These are phyloP conservation scores for Apis florea DNA, from an alignment of 1,140 invertebrate genomes.

Conservation along the genomic window DNA sequence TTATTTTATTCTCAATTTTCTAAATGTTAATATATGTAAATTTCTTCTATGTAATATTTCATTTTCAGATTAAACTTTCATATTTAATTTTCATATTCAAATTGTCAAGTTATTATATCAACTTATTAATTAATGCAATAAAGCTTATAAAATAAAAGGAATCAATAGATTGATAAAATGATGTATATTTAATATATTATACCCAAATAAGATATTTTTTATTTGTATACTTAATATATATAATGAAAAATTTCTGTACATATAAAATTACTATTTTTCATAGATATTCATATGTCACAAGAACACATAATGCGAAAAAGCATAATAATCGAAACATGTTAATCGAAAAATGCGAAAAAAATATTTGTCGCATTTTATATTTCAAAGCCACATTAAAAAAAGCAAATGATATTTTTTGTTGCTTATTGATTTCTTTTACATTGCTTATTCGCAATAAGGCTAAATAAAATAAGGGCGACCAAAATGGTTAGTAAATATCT, in stretches of 20 bases:
- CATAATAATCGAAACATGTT: neutral
- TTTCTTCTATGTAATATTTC: neutral
- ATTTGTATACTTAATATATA: neutral
- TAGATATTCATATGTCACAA: neutral
- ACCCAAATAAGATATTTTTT: neutral
- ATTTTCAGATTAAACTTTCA: neutral
- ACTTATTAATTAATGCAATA: neutral
- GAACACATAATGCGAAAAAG: neutral
- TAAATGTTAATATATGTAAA: neutral
- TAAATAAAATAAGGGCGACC: slow-evolving; percentile 48
- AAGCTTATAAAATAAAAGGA: neutral
- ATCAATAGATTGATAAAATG: neutral
- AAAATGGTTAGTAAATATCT: slow-evolving; percentile 76
- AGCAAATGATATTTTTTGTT: slow-evolving; percentile 7
- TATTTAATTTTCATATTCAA: neutral
- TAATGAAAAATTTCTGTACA: neutral
- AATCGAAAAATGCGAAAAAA: slow-evolving; percentile 27
- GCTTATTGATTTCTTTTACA: neutral
- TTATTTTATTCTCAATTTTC: slow-evolving; percentile 1
- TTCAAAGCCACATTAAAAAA: slow-evolving; percentile 16
- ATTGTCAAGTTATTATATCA: neutral
- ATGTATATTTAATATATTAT: neutral
- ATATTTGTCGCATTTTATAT: neutral
- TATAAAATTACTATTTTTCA: neutral
- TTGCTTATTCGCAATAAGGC: slow-evolving; percentile 32